Conservation (phyloP, 2,113 vertebrate species). For the Pogona vitticeps region DNA sequence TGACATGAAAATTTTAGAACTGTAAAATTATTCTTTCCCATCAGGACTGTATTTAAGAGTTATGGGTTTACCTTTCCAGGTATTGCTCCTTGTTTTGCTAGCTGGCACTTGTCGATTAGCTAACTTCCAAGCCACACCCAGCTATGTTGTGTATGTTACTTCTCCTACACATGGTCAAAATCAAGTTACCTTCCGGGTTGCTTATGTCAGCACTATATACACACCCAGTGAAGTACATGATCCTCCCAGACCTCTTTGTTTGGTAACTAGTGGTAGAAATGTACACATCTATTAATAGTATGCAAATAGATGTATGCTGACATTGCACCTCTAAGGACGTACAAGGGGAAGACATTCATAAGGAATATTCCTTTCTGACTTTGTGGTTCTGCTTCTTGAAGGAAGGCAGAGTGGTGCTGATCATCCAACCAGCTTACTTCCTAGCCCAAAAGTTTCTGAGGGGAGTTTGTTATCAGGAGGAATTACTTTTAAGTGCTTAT, state of each 20-base stretch:
- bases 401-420: not conserved
- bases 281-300: slow-evolving; percentile 60
- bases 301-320: slow-evolving; percentile 29
- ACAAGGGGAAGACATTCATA: not conserved
- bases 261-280: slow-evolving; percentile 62
- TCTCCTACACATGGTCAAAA: slow-evolving; percentile 83
- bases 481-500: not conserved
- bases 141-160: slow-evolving; percentile 73
- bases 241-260: slow-evolving; percentile 79
- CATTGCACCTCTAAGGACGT: slow-evolving; percentile 39
- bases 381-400: not conserved
- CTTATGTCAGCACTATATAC: slow-evolving; percentile 77
- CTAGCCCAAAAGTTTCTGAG: not conserved
- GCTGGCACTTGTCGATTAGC: slow-evolving; percentile 79
- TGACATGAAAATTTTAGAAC: slow-evolving; percentile 66
- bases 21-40: slow-evolving; percentile 64
- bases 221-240: slow-evolving; percentile 69
- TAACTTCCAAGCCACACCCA: slow-evolving; percentile 78
- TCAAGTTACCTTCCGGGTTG: slow-evolving; percentile 78
- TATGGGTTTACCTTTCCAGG: slow-evolving; percentile 76
- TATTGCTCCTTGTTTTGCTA: slow-evolving; percentile 80
- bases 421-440: too few species aligned
- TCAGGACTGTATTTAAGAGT: slow-evolving; percentile 44
- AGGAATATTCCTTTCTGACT: too few species aligned
- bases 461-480: not conserved